A percentile compares a stretch with the other conserved stretches of the same genome.
phyloP scores from a whole-genome alignment of 2,888 invertebrate species.

The Tenthredo amoena region DNA sequence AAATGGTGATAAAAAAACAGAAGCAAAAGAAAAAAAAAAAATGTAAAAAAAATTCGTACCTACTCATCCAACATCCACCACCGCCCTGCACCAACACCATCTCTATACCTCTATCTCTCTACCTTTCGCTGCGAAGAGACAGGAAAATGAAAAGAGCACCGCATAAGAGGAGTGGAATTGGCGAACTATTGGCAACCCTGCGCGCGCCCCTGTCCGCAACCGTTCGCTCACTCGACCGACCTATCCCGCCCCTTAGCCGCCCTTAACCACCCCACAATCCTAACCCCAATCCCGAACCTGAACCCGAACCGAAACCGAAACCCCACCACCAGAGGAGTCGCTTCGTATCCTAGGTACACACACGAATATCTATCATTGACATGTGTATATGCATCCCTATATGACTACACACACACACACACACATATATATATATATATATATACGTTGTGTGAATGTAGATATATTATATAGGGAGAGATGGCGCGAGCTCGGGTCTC shows the following conservation, averaged over 20 bases:
- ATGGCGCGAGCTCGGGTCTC: slow-evolving; percentile 20
- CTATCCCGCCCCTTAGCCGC: slow-evolving; percentile 29
- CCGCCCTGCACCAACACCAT: slow-evolving; percentile 5
- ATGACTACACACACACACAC: not conserved
- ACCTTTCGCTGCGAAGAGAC: not conserved
- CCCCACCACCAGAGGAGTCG: slow-evolving; percentile 43
- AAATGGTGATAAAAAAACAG: not conserved
- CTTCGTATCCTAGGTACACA: not conserved
- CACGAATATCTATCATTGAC: not conserved
- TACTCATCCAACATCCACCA: not conserved
- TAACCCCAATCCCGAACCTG: slow-evolving; percentile 66
- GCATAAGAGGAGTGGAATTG: slow-evolving; percentile 27
- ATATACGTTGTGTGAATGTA: not conserved
- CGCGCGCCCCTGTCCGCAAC: slow-evolving; percentile 52
- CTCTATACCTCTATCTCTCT: not conserved
- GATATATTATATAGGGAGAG: slow-evolving; percentile 1
- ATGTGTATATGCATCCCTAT: not conserved
- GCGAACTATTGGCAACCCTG: slow-evolving; percentile 51
- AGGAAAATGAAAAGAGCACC: slow-evolving; percentile 31
- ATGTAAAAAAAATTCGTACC: not conserved
- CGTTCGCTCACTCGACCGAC: slow-evolving; percentile 36
- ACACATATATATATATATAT: not conserved
- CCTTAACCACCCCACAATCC: slow-evolving; percentile 56
- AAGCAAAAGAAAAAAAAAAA: not conserved
- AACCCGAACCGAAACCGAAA: slow-evolving; percentile 62